Percentiles rank a stretch among this genome's conserved stretches.
Conservation (phyloP, 2,888 invertebrate species). For the Blastobasis lacticolella region DNA sequence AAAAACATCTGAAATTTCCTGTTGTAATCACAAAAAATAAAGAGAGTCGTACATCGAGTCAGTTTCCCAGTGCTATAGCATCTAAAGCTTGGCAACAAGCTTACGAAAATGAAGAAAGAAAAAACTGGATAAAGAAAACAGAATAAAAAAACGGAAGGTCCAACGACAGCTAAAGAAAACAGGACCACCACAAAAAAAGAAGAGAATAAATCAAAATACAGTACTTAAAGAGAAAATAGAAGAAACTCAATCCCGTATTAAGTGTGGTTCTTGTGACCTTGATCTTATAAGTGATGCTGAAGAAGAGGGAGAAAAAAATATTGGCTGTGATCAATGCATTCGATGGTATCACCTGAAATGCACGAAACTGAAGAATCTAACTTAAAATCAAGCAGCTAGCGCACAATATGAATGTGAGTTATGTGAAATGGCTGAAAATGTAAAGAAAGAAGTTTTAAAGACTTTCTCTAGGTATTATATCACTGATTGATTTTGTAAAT, state of each 20-base stretch:
- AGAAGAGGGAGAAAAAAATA: not conserved
- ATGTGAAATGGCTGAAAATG: not conserved
- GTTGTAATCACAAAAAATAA: not conserved
- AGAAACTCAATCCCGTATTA: not conserved
- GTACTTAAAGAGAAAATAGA: not conserved
- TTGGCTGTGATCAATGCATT: not conserved
- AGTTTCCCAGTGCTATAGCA: not conserved
- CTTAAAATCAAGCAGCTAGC: not conserved
- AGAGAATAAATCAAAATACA: not conserved
- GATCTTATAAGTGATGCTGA: not conserved
- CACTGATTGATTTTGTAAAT: no score
- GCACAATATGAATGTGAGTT: not conserved
- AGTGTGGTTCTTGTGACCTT: not conserved
- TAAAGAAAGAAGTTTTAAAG: not conserved
- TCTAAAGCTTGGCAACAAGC: not conserved
- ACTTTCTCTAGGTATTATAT: no score
- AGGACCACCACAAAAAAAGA: not conserved
- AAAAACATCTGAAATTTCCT: not conserved
- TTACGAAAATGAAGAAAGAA: not conserved
- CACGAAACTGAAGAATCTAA: slow-evolving; percentile 7
- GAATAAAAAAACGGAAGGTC: not conserved
- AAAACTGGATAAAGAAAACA: not conserved
- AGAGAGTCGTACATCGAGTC: not conserved
- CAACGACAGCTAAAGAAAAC: no score
- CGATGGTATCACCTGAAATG: not conserved